Percentiles rank a stretch among this genome's conserved stretches.
Conservation (phyloP, 2,113 vertebrate species). For the Pelobates fuscus region DNA sequence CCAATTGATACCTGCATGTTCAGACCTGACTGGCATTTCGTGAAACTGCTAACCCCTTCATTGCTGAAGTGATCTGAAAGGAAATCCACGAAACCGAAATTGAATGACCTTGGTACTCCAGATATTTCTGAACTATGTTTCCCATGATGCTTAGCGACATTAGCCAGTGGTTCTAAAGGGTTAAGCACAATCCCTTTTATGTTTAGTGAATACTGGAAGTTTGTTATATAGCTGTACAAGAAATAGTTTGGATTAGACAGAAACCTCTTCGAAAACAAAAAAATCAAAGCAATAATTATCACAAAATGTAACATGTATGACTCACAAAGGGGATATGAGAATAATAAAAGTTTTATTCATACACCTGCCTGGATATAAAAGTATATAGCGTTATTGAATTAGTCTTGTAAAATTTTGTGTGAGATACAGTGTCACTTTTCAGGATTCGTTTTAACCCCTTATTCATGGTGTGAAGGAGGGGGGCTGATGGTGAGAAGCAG, state of each 20-base stretch:
- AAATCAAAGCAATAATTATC: neutral
- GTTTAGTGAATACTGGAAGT: neutral
- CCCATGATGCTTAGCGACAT: no score
- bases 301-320: neutral
- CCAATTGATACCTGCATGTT: conserved; percentile 31
- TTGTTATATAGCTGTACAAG: neutral
- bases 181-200: neutral
- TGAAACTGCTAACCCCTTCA: neutral
- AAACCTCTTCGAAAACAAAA: neutral
- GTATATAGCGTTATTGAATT: no score
- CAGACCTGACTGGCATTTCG: conserved; percentile 1
- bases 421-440: no score
- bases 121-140: no score
- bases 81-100: no score
- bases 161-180: neutral
- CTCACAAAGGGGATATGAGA: neutral
- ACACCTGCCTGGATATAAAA: neutral
- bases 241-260: neutral
- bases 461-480: no score
- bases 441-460: no score
- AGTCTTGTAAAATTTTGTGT: no score
- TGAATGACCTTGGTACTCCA: no score
- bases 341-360: neutral
- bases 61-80: no score
- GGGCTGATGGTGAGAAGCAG: no score